A percentile compares a stretch with the other conserved stretches of the same genome.
Conservation (phyloP, 2,888 invertebrate species). For the Oscheius myriophilus region DNA sequence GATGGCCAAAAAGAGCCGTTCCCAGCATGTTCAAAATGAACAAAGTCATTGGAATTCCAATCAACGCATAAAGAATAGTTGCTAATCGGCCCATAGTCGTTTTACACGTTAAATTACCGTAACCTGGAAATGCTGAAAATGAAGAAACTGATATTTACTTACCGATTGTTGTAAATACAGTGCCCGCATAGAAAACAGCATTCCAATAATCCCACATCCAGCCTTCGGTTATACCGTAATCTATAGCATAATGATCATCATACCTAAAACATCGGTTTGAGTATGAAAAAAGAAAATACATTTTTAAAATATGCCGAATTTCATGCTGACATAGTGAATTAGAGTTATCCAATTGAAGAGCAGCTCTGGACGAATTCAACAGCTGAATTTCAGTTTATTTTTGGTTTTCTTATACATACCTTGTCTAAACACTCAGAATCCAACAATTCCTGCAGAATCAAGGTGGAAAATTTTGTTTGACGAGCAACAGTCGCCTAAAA, state of each 20-base stretch:
- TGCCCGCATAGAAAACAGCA: constrained; percentile 64
- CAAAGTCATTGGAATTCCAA: constrained; percentile 93
- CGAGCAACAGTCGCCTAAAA: constrained; percentile 1
- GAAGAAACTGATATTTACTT: not conserved
- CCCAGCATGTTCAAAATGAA: constrained; percentile 93
- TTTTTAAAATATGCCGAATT: constrained; percentile 2
- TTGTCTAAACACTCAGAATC: constrained; percentile 14
- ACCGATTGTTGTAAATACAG: constrained; percentile 75
- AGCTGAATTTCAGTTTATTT: constrained; percentile 10
- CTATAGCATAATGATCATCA: constrained; percentile 1
- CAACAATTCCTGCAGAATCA: not conserved
- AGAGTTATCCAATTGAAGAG: constrained; percentile 2
- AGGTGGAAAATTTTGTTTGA: constrained; percentile 13
- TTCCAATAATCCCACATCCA: constrained; percentile 68
- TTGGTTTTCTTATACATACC: constrained; percentile 2
- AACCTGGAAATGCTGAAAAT: constrained; percentile 73
- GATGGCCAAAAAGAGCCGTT: constrained; percentile 78
- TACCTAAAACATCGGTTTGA: constrained; percentile 1
- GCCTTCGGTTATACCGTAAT: constrained; percentile 20
- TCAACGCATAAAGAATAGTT: constrained; percentile 89
- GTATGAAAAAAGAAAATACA: not conserved
- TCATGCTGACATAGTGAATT: constrained; percentile 20
- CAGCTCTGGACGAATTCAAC: not conserved
- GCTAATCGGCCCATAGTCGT: constrained; percentile 85
- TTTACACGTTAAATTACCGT: constrained; percentile 91